Base-by-base conservation (phyloP, 2,113 vertebrate genomes). In the Vulpes vulpes region DNA sequence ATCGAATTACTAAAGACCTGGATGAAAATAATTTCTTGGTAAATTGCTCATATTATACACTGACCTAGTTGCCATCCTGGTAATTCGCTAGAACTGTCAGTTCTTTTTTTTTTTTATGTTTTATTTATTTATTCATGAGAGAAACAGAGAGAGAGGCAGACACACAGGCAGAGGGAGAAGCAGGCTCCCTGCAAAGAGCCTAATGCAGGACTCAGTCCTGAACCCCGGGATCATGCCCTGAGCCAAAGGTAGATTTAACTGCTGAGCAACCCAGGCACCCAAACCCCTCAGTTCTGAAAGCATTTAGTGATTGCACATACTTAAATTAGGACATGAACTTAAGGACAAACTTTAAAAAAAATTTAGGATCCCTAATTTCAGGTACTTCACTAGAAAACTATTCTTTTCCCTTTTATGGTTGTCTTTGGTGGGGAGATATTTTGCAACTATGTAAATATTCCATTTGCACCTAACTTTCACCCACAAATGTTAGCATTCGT, bases 1-100 rank as follows among this genome's bases (percentile, higher is more conserved):
- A 55, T 93, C 35, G 74, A 59, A 85, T 91, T 65, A 88, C 69
- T 92, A n/a, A 94, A 57, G 49, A 92, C 20, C 25, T 14, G 20
- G 38, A 55, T 94, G 86, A 82, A 95, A 97, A 67, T 25, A 82
- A 88, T 94, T 89, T 71, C 60, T 95, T 91, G 32, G 38, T 87
- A 95, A 94, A 38, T 83, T 62, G 38, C 22, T 73, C 35, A 35
- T 65, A 94, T 62, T 65, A 30, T 60, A 55, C 23, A 51, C 25
- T 64, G 12, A 4, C 14, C 20, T 80, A 19, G 85, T 51, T 57
- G 20, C n/a, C 69, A 55, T 38, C 43, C 4, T 4, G n/a, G 27
- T 71, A 25, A 57, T 67, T 17, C 6, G 0, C 53, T 74, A 57
- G 38, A 19, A 22, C 38, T 7, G 43, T 43, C 43, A 8, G 43